These are phyloP conservation scores for Agelas oroides DNA, from an alignment of 37 sponge, comb jelly and placozoan genomes.

Conservation along the genomic window DNA sequence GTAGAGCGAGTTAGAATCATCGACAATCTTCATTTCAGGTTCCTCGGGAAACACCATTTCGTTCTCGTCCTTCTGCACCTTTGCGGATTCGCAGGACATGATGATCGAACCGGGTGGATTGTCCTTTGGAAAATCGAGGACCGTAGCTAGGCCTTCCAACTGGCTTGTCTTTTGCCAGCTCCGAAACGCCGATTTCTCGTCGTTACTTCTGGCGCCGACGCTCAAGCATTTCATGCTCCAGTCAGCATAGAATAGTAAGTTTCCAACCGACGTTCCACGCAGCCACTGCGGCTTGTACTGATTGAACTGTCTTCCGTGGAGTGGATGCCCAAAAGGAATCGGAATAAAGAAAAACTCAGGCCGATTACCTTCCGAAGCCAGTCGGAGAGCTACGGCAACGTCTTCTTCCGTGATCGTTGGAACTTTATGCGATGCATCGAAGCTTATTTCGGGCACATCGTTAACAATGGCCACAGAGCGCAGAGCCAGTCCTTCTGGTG, in stretches of 20 bases:
- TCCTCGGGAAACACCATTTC: constrained; percentile 34
- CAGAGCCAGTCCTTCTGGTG: constrained; percentile 11
- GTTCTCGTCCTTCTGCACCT: background rate
- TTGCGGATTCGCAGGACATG: constrained; percentile 43
- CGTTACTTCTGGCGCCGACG: constrained; percentile 28
- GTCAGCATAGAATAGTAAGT: constrained; percentile 37
- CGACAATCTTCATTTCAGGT: constrained; percentile 42
- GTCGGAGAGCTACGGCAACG: constrained; percentile 24
- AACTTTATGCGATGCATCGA: constrained; percentile 4
- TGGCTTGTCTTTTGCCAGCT: constrained; percentile 26
- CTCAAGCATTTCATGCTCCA: constrained; percentile 60
- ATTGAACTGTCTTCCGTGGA: constrained; percentile 44
- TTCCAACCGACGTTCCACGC: constrained; percentile 42
- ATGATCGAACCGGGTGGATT: constrained; percentile 16
- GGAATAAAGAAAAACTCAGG: constrained; percentile 42
- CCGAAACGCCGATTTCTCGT: constrained; percentile 12
- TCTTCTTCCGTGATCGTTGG: constrained; percentile 63
- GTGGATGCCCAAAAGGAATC: constrained; percentile 38
- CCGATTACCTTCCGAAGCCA: constrained; percentile 6
- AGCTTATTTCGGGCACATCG: constrained; percentile 22
- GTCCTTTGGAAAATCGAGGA: constrained; percentile 15
- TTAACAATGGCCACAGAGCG: constrained; percentile 30
- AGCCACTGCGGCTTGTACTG: constrained; percentile 39
- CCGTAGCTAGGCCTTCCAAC: constrained; percentile 42
- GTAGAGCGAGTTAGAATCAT: background rate